These are phyloP conservation scores for Villa cingulata DNA, from an alignment of 2,888 invertebrate species.

Conservation along the genomic window DNA sequence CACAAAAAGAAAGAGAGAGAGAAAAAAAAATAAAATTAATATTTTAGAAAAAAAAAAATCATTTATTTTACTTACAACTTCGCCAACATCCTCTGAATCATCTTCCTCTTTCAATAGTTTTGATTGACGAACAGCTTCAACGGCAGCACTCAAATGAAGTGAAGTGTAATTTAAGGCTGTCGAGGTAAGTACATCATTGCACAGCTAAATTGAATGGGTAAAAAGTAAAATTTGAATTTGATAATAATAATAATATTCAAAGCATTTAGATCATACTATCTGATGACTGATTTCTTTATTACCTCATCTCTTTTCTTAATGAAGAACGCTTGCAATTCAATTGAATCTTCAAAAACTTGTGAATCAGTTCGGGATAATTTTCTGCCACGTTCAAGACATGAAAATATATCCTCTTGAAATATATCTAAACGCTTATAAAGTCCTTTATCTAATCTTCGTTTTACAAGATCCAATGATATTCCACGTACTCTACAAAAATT, in stretches of 20 bases:
- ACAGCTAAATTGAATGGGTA: conserved; percentile 62
- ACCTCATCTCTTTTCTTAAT: conserved; percentile 56
- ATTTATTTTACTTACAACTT: conserved; percentile 26
- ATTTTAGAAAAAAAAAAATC: background rate
- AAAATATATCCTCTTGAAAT: conserved; percentile 94
- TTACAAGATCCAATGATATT: conserved; percentile 83
- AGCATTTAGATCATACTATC: background rate
- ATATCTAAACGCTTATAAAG: conserved; percentile 85
- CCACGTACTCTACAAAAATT: conserved; percentile 51
- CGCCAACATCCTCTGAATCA: conserved; percentile 55
- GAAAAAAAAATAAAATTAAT: background rate
- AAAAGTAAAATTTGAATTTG: background rate
- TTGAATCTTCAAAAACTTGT: conserved; percentile 88
- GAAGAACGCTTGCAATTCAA: conserved; percentile 84
- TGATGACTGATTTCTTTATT: background rate
- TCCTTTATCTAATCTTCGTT: conserved; percentile 79
- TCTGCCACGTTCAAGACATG: conserved; percentile 80
- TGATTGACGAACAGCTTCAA: conserved; percentile 60
- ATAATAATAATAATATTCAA: background rate
- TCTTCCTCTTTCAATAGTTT: conserved; percentile 64
- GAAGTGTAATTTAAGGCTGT: conserved; percentile 74
- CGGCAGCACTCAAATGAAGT: conserved; percentile 57
- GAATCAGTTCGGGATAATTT: conserved; percentile 82
- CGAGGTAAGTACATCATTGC: conserved; percentile 67
- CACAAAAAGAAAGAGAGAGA: background rate